Percentiles rank a stretch among this genome's conserved stretches.
phyloP scores from a whole-genome alignment of 2,797 vertebrate species.

The Schizothorax lantsangensis region DNA sequence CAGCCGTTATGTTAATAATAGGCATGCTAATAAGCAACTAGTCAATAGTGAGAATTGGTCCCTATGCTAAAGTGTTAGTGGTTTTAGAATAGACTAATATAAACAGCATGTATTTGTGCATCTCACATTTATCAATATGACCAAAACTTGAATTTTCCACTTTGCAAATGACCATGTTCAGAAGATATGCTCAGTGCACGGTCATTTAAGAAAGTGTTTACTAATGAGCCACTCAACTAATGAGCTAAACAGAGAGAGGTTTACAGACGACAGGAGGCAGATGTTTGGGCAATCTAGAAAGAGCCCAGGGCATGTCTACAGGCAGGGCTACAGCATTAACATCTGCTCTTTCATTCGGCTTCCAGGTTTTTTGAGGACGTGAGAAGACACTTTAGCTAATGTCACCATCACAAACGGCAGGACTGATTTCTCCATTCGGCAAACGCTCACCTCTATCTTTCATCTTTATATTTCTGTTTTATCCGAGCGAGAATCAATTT shows the following conservation, averaged over 20 bases:
- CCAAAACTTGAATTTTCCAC: neutral
- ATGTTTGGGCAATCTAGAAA: constrained; percentile 7
- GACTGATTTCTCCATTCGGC: neutral
- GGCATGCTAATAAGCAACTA: no score
- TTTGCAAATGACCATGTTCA: neutral
- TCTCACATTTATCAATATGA: neutral
- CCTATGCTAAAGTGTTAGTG: no score
- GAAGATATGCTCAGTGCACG: neutral
- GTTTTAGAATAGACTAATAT: neutral
- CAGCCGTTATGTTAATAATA: no score
- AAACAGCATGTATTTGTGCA: neutral
- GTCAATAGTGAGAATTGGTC: no score
- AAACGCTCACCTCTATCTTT: constrained; percentile 17
- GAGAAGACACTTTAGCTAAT: constrained; percentile 8
- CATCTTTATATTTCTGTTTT: constrained; percentile 20
- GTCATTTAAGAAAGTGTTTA: constrained; percentile 8
- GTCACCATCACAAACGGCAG: neutral
- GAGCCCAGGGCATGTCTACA: neutral
- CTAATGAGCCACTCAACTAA: constrained; percentile 11
- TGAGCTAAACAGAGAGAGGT: constrained; percentile 10
- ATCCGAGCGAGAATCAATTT: constrained; percentile 38
- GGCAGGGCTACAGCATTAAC: constrained; percentile 16
- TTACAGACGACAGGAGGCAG: neutral
- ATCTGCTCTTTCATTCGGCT: constrained; percentile 25
- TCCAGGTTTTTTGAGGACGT: neutral